Base-by-base conservation (phyloP, 2,888 invertebrate species). In the Hermaeophaga mercurialis region DNA sequence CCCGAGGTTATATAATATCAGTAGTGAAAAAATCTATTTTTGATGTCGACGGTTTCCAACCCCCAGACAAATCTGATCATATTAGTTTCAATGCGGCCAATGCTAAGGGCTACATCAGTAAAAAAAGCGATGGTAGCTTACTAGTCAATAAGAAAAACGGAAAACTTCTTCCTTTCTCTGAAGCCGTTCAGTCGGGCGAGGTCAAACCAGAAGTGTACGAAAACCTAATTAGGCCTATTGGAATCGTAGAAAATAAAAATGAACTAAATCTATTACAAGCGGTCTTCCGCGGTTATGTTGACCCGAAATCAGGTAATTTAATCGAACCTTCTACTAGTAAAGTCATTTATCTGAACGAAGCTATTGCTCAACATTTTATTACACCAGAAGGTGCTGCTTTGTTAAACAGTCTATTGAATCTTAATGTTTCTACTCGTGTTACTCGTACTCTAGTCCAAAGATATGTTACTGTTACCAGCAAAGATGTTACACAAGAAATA, bases 21-120 rank as follows among this genome's bases (percentile, higher is more conserved):
- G 89, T 95, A 14, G 85, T 89, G 3, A 89, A 91, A 73, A 89
- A 89, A 75, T 91, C 92, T 1, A 90, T 96, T 66, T 96, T 96
- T 73, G 91, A 94, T 75, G 92, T 96, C 59, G 94, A 94, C 67
- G 95, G 91, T 52, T 91, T 95, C 73, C 89, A 88, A 73, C 91
- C 93, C 76, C 87, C 90, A 0, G 84, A 87, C 69, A 89, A 89
- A 45, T 87, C 86, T 28, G 90, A 91, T 72, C 90, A 88, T 72
- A 83, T 94, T 67, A 91, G 91, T 64, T 89, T 94, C 70, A 94
- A 93, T 76, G 82, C 85, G 58, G 93, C 94, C 31, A 79, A 90
- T 59, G 84, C 87, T 56, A 89, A 88, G 70, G 90, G 90, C 63
- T 81, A 89, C 71, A 81, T 95, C 41, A 87, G 89, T 73, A 85